These are phyloP conservation scores for Mus spretus DNA, from an alignment of 2,797 vertebrate species.

Conservation along the genomic window DNA sequence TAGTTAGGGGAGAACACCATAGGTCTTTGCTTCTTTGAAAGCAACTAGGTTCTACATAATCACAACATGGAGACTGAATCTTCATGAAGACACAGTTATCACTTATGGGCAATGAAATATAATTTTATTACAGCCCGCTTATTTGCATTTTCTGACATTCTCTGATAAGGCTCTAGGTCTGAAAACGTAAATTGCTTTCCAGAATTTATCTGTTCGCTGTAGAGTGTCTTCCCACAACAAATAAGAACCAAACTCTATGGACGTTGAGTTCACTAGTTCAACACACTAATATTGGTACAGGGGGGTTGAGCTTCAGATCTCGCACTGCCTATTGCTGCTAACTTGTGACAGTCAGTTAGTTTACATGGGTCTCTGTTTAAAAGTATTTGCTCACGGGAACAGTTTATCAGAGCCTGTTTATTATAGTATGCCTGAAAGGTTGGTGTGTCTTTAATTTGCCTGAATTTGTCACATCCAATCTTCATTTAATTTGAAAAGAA, in stretches of 20 bases:
- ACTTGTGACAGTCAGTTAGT: background rate
- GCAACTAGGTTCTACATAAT: conserved; percentile 58
- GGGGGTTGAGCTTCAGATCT: background rate
- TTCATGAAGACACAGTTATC: conserved; percentile 71
- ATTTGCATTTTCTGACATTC: conserved; percentile 77
- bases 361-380: background rate
- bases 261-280: background rate
- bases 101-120: conserved; percentile 71
- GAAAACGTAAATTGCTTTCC: conserved; percentile 63
- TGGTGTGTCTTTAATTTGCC: background rate
- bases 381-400: background rate
- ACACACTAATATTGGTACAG: background rate
- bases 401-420: conserved; percentile 22
- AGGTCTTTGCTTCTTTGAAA: conserved; percentile 54
- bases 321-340: background rate
- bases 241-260: conserved; percentile 8
- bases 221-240: conserved; percentile 26
- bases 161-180: conserved; percentile 58
- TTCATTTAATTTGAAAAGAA: background rate
- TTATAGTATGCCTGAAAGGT: background rate
- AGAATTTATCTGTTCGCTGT: conserved; percentile 58
- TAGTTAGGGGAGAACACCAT: background rate
- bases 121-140: conserved; percentile 72
- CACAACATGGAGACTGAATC: conserved; percentile 60
- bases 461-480: conserved; percentile 20